phyloP scores from a whole-genome alignment of 1,140 invertebrate species.

The Melanaphis sacchari region DNA sequence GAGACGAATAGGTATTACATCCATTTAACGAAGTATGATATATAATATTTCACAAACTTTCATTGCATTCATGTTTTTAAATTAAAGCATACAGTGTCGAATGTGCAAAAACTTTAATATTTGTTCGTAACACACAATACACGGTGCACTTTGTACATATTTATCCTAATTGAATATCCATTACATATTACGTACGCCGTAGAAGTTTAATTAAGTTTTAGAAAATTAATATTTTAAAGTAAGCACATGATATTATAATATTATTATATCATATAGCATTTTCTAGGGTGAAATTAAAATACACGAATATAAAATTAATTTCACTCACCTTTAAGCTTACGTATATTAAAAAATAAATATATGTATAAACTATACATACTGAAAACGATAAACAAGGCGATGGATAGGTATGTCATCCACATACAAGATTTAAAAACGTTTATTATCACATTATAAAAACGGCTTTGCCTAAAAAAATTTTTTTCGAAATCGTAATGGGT shows the following conservation, averaged over 20 bases:
- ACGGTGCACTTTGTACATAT: background rate
- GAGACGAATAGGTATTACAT: background rate
- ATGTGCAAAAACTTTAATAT: background rate
- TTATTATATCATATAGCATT: background rate
- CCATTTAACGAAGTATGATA: background rate
- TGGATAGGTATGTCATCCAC: background rate
- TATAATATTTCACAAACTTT: slow-evolving; percentile 8
- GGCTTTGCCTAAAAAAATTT: background rate
- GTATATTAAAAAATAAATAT: background rate
- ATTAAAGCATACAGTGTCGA: background rate
- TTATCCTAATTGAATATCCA: slow-evolving; percentile 30
- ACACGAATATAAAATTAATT: background rate
- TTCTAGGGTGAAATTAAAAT: background rate
- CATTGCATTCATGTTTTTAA: background rate
- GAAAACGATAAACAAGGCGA: background rate
- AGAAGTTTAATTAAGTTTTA: background rate
- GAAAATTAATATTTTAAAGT: slow-evolving; percentile 35
- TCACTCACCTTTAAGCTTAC: background rate
- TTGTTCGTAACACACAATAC: background rate
- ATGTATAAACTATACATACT: background rate
- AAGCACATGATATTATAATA: background rate
- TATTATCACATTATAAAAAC: background rate
- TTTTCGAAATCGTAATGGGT: background rate
- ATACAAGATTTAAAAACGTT: background rate
- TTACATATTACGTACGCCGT: background rate